These are phyloP conservation scores for Urocynchramus pylzowi DNA, from an alignment of 2,113 vertebrate species.

Conservation along the genomic window DNA sequence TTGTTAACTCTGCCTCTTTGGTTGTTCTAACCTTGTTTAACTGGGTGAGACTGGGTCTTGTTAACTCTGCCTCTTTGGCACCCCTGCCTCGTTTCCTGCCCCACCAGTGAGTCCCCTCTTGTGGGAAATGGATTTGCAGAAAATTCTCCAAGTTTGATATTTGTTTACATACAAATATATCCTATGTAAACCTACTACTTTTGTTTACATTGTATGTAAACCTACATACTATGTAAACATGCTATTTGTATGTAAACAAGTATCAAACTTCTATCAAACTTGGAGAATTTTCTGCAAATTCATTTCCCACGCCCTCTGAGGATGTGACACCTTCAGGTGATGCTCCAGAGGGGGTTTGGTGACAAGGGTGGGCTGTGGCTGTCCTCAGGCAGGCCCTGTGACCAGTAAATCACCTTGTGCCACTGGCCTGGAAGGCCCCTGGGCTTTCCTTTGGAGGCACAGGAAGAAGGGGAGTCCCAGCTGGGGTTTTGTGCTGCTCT, in stretches of 20 bases:
- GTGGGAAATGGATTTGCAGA: neutral
- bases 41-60: neutral
- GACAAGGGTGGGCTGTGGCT: neutral
- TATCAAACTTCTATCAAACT: neutral
- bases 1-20: neutral
- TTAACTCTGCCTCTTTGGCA: neutral
- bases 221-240: neutral
- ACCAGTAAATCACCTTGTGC: accelerated
- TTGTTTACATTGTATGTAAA: neutral
- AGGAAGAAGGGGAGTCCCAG: neutral
- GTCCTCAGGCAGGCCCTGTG: neutral
- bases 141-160: neutral
- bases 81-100: neutral
- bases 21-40: neutral
- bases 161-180: neutral
- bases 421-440: neutral
- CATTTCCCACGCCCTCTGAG: neutral
- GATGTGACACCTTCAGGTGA: too few relatives aligned
- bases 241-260: neutral
- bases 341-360: neutral
- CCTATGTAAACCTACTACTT: neutral
- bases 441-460: neutral
- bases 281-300: neutral
- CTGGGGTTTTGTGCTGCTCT: neutral
- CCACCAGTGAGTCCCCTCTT: neutral